Conservation (phyloP, 2,797 vertebrate species). For the Parotocinclus haroldoi region DNA sequence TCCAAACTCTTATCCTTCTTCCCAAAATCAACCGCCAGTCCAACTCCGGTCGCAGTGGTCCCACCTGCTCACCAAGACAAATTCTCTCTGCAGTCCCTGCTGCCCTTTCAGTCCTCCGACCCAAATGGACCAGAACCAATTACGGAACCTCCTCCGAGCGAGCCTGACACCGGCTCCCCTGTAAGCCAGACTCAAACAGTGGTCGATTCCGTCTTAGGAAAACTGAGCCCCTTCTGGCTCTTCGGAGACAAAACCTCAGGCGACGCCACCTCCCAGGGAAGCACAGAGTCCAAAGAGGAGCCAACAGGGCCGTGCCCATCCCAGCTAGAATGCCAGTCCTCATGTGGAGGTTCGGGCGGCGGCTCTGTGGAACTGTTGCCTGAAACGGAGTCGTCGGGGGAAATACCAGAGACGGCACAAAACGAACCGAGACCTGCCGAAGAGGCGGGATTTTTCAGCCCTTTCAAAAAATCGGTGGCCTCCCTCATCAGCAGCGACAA, state of each 20-base stretch:
- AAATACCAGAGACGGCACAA: slow-evolving; percentile 51
- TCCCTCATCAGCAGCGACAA: slow-evolving; percentile 68
- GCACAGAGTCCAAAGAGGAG: slow-evolving; percentile 50
- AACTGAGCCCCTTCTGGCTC: slow-evolving; percentile 82
- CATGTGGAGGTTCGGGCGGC: slow-evolving; percentile 61
- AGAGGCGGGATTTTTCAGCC: slow-evolving; percentile 80
- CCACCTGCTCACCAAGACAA: slow-evolving; percentile 72
- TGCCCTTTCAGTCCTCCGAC: slow-evolving; percentile 66
- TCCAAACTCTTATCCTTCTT: slow-evolving; percentile 72
- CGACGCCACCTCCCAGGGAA: slow-evolving; percentile 57
- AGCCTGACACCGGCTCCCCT: slow-evolving; percentile 43
- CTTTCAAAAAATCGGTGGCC: slow-evolving; percentile 87
- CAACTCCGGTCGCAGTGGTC: slow-evolving; percentile 60
- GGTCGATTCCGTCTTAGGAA: slow-evolving; percentile 81
- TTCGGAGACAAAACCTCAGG: slow-evolving; percentile 72
- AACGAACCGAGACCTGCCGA: slow-evolving; percentile 55
- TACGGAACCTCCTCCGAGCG: slow-evolving; percentile 47
- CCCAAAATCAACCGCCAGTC: slow-evolving; percentile 62
- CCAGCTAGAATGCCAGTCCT: slow-evolving; percentile 54
- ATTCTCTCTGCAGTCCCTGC: slow-evolving; percentile 69
- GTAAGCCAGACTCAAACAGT: slow-evolving; percentile 68
- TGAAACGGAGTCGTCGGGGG: slow-evolving; percentile 73
- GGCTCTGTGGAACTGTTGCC: slow-evolving; percentile 72
- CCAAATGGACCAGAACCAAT: slow-evolving; percentile 46
- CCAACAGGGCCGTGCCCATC: slow-evolving; percentile 43